Percentiles rank a stretch among this genome's conserved stretches.
phyloP scores from a whole-genome alignment of 2,797 vertebrate genomes.

The Botia almorhae region DNA sequence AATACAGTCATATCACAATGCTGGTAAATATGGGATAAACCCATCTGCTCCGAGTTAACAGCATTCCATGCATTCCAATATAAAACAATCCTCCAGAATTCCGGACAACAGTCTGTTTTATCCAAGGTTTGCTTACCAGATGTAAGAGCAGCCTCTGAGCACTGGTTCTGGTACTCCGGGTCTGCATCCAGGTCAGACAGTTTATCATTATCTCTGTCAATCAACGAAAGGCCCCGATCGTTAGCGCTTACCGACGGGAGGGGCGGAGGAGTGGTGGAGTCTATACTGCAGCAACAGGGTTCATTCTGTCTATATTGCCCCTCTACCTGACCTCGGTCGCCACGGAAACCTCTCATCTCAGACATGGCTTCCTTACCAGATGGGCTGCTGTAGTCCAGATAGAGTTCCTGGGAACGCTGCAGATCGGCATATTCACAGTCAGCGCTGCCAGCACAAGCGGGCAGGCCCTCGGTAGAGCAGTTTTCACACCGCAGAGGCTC shows the following conservation, averaged over 20 bases:
- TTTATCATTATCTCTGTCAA: conserved; percentile 67
- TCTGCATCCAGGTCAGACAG: conserved; percentile 71
- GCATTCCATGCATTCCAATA: conserved; percentile 27
- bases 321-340: conserved; percentile 62
- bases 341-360: conserved; percentile 57
- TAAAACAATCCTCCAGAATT: conserved; percentile 15
- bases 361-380: conserved; percentile 59
- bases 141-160: conserved; percentile 81
- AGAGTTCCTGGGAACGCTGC: conserved; percentile 65
- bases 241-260: conserved; percentile 49
- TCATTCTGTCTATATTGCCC: conserved; percentile 66
- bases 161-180: conserved; percentile 77
- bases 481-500: conserved; percentile 60
- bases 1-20: conserved; percentile 72
- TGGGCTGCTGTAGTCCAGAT: conserved; percentile 58
- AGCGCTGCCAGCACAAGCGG: conserved; percentile 4
- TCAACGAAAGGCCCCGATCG: conserved; percentile 67
- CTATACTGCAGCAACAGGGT: conserved; percentile 75
- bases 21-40: conserved; percentile 73
- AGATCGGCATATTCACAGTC: not conserved
- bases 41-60: conserved; percentile 63
- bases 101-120: not conserved
- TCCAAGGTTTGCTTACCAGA: conserved; percentile 80
- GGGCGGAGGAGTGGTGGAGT: conserved; percentile 70
- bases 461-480: conserved; percentile 52